These are phyloP conservation scores for Pristionchus japonicus DNA, from an alignment of 2,888 invertebrate genomes.

Conservation along the genomic window DNA sequence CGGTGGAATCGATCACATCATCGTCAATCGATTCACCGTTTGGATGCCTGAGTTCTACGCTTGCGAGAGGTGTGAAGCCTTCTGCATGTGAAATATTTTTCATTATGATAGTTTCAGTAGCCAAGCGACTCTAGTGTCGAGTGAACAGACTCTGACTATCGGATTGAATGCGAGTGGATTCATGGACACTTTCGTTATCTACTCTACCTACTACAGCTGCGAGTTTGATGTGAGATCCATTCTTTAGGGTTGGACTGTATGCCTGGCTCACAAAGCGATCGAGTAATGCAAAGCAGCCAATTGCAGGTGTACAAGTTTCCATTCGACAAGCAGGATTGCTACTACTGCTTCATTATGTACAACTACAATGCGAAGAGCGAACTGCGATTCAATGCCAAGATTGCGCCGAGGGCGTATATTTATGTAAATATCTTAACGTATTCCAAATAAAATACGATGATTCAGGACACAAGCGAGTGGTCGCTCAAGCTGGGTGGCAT, in stretches of 20 bases:
- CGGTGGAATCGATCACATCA: conserved; percentile 37
- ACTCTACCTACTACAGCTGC: conserved; percentile 34
- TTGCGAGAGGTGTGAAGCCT: background rate
- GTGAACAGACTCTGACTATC: background rate
- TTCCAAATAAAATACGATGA: background rate
- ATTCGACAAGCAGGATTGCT: conserved; percentile 29
- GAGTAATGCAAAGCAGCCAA: background rate
- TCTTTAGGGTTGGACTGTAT: no score
- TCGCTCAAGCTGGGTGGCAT: background rate
- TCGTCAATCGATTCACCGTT: background rate
- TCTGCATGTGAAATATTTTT: background rate
- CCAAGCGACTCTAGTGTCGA: background rate
- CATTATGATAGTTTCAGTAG: background rate
- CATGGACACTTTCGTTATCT: conserved; percentile 25
- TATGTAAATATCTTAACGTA: background rate
- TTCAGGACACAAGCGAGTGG: conserved; percentile 18
- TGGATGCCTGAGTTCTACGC: conserved; percentile 44
- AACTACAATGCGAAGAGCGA: conserved; percentile 19
- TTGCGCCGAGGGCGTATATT: background rate
- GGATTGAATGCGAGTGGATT: background rate
- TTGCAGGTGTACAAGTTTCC: background rate
- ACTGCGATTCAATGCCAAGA: background rate
- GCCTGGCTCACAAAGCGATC: no score
- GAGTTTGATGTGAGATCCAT: background rate
- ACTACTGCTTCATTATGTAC: conserved; percentile 42